A percentile compares a stretch with the other conserved stretches of the same genome.
phyloP scores from a whole-genome alignment of 1,140 invertebrate genomes.

The Amyelois transitella region DNA sequence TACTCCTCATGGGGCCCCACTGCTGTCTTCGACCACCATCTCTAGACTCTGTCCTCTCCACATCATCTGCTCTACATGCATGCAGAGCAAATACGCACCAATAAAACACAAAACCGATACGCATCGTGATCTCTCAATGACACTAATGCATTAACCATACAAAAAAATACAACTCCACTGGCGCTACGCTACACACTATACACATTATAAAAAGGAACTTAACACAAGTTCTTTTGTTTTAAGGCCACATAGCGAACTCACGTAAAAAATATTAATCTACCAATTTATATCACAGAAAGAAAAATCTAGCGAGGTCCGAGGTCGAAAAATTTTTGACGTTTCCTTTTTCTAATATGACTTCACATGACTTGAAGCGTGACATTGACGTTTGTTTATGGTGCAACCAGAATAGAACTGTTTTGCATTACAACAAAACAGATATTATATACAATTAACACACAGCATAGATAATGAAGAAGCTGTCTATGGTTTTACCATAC shows the following conservation, averaged over 20 bases:
- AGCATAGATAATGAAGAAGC: no score
- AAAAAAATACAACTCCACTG: slow-evolving; percentile 45
- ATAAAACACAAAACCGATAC: slow-evolving; percentile 69
- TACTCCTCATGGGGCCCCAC: slow-evolving; percentile 52
- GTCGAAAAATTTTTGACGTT: slow-evolving; percentile 50
- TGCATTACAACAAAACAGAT: no score
- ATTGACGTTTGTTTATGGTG: not conserved
- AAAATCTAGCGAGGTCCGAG: slow-evolving; percentile 43
- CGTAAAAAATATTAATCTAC: slow-evolving; percentile 48
- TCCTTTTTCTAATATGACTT: slow-evolving; percentile 23
- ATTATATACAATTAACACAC: no score
- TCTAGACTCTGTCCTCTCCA: slow-evolving; percentile 56
- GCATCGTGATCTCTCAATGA: slow-evolving; percentile 68
- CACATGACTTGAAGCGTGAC: slow-evolving; percentile 17
- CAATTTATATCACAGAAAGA: slow-evolving; percentile 59
- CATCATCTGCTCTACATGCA: slow-evolving; percentile 63
- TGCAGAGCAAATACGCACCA: slow-evolving; percentile 69
- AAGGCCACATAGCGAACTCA: slow-evolving; percentile 51
- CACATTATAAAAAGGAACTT: slow-evolving; percentile 52
- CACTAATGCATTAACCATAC: slow-evolving; percentile 51
- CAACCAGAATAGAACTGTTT: no score
- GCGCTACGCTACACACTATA: slow-evolving; percentile 44
- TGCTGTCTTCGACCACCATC: slow-evolving; percentile 53
- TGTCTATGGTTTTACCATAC: no score
- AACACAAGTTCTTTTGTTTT: slow-evolving; percentile 28